Base-by-base conservation (phyloP, 2,888 invertebrate species). In the Sinhomidia bicolor region DNA sequence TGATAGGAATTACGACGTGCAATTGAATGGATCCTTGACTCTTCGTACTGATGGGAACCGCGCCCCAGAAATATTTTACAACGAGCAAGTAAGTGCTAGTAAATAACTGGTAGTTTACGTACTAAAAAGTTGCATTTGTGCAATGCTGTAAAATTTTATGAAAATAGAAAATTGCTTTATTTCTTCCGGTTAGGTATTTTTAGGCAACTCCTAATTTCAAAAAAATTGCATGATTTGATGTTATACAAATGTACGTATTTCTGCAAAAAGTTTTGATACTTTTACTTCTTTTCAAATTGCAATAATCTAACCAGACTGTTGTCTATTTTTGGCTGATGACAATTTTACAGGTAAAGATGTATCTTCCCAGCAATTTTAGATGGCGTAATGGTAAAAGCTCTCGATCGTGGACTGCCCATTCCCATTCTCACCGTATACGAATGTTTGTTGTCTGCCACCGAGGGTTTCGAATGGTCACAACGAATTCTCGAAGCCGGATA, bases 401-500 rank as follows among this genome's bases (percentile, higher is more conserved):
- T 92, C 2, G 51, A 85, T n/a, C 81, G 85, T 32, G 92, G 92
- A 26, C 88, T 92, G 20, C 92, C 92, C 51, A 90, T 91, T 29
- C 92, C 92, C 3, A 81, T 92, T 17, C 85, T 92, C 6, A 89
- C 91, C 20, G 90, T 89, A 60, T 89, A 91, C 36, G 85, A 90
- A 12, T 92, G 92, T 82, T 81, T 92, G n/a, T 88, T 91, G 9
- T 90, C 91, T 5, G 89, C 91, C 7, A 88, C 78, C 20, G 10
- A 85, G 32, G 91, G 91, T 23, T 92, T 92, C 60, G 90, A 89
- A 51, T 92, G 91, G 92, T 91, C 92, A 83, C 92, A 92, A 47
- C 60, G 85, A 32, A 85, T 92, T 10, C 78, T 91, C 9, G 91
- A 92, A 76, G 91, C 92, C 10, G 92, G 92, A 32, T 92, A 91